Base-by-base conservation (phyloP, 37 sponge, comb jelly and placozoan species). In the Spongilla lacustris region DNA sequence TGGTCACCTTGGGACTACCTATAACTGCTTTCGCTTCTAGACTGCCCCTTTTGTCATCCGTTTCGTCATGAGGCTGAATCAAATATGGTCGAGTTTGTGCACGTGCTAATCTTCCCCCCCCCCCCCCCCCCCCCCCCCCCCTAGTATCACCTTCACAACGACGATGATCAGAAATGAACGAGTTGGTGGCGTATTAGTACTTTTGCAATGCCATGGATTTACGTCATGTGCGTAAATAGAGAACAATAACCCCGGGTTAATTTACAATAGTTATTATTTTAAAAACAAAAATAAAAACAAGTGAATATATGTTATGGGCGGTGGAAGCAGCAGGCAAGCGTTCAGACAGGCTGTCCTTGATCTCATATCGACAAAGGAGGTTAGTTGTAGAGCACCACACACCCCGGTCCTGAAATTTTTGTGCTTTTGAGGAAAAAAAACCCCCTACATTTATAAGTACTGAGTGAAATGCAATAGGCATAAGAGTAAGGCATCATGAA, bases 261-360 rank as follows among this genome's bases (percentile, higher is more conserved):
- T 70, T 25, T 1, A 1, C 14, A 12, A 72, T 12, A 72, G 31
- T 33, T 30, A 72, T 12, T 30, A 24, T 33, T 30, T 28, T 8
- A 69, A 72, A 23, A 72, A 23, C 27, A 24, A 21, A 72, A 32
- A 35, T 29, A 35, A 66, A 28, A 79, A 32, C 41, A 13, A n/a
- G n/a, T n/a, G n/a, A 41, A 41, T 41, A 3, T 58, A 58, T 58
- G n/a, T 29, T 24, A 97, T 98, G 98, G 98, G 98, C 35, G 87
- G 89, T 26, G 58, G 77, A 14, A 79, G 78, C 48, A 93, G 94
- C 77, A 98, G 96, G 85, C 85, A 92, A 69, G 79, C 83, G 13
- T 95, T 98, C 76, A 83, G 89, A 67, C 68, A 78, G 1, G 94
- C 98, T 24, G 84, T 98, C 58, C 50, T 78, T 41, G 92, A 98